These are phyloP conservation scores for Nasonia vitripennis DNA, from an alignment of 1,140 invertebrate species.

Conservation along the genomic window DNA sequence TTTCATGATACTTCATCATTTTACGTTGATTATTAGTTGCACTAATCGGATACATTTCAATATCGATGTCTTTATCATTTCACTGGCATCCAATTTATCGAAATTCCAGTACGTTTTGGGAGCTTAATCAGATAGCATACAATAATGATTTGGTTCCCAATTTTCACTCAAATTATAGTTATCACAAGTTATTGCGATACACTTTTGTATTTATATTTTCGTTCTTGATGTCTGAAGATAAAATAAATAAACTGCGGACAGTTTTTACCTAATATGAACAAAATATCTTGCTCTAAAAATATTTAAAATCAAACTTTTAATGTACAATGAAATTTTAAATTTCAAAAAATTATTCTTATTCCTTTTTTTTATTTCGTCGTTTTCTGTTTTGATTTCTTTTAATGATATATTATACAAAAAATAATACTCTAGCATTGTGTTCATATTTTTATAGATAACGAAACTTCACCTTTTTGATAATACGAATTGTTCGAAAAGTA, in stretches of 20 bases:
- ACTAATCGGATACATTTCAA: conserved; percentile 8
- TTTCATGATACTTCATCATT: conserved; percentile 24
- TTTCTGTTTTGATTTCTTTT: neutral
- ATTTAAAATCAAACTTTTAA: neutral
- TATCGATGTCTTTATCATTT: conserved; percentile 17
- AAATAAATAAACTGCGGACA: neutral
- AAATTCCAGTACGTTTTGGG: neutral
- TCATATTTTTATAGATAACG: conserved; percentile 31
- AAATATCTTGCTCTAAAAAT: conserved; percentile 27
- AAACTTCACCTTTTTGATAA: conserved; percentile 13
- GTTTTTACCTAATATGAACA: neutral
- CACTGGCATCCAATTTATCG: neutral
- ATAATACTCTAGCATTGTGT: neutral
- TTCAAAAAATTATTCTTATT: neutral
- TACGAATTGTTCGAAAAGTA: conserved; percentile 25
- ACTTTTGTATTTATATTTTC: neutral
- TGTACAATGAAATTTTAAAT: neutral
- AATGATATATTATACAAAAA: neutral
- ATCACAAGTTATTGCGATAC: neutral
- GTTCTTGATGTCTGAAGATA: neutral
- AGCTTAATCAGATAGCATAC: neutral
- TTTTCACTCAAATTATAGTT: neutral
- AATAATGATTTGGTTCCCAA: too few relatives aligned
- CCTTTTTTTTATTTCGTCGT: neutral
- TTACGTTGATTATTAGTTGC: neutral